Evolutionary conservation across 2,888 invertebrate species (phyloP).

Genomic region (Epsilonema sp.): DNA sequence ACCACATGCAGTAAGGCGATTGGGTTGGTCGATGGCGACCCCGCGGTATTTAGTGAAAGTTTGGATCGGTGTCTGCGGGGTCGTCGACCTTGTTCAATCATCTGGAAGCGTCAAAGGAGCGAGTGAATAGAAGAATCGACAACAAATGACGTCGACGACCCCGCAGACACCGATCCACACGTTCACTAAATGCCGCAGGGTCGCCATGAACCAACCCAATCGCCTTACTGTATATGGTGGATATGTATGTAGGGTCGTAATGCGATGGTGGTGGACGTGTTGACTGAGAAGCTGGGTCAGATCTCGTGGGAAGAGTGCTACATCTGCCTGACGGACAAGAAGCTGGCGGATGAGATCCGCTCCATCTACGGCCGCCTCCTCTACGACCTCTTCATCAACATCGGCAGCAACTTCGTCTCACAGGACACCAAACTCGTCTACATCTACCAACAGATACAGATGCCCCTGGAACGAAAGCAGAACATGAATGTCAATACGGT

Average conservation of each 20-base stretch:
- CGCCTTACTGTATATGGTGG: too few species aligned
- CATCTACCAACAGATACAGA: conserved; percentile 28
- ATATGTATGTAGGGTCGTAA: conserved; percentile 26
- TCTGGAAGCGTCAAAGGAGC: too few species aligned
- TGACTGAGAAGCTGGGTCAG: conserved; percentile 27
- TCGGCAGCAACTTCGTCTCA: conserved; percentile 26
- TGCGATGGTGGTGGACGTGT: conserved; percentile 25
- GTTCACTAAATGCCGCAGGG: too few species aligned
- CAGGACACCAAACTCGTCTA: conserved; percentile 29
- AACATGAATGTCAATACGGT: not conserved
- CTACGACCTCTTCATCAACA: conserved; percentile 30
- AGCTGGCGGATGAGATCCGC: conserved; percentile 27
- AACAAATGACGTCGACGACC: too few species aligned
- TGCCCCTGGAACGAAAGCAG: conserved; percentile 19
- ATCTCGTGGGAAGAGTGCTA: conserved; percentile 30
- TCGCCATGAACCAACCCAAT: too few species aligned
- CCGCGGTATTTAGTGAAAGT: too few species aligned
- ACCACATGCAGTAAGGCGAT: too few species aligned
- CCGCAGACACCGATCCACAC: too few species aligned
- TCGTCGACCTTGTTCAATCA: too few species aligned
- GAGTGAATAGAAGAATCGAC: too few species aligned
- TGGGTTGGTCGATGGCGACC: too few species aligned
- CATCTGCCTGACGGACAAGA: conserved; percentile 25
- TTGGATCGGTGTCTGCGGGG: too few species aligned
- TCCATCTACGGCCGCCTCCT: conserved; percentile 29